Base-by-base conservation (phyloP, 1,140 invertebrate species). In the Sycophaga agraensis region DNA sequence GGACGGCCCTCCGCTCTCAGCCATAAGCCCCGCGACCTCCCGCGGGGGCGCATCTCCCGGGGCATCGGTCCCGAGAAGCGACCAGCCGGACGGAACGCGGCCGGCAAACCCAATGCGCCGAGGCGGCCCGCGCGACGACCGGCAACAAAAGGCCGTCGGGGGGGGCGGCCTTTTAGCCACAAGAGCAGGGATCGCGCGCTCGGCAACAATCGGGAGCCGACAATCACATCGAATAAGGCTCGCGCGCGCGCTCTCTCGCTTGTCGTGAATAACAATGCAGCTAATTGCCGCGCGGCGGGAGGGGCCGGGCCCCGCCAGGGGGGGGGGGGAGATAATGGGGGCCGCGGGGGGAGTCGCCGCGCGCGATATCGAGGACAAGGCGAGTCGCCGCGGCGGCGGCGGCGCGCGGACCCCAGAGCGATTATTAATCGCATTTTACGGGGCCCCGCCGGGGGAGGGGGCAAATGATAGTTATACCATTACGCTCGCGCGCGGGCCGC, bases 351-450 rank as follows among this genome's bases (percentile, higher is more conserved):
- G 21, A 39, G 19, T 12, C 42, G 48, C 56, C 35, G 21, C 19
- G 45, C 6, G 22, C 35, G 48, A 53, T 51, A 51, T 60, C 49
- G 58, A 53, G 58, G 58, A 46, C 58, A 60, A 60, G 58, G 58
- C 49, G 17, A 59, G 35, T 42, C n/a, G n/a, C n/a, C n/a, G n/a
- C n/a, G n/a, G n/a, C n/a, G n/a, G n/a, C n/a, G n/a, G 12, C 24
- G 49, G 11, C 9, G 21, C 5, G n/a, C 34, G 21, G n/a, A 4
- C 19, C 43, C 43, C 28, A 1, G n/a, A 46, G 14, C 39, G 58
- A 54, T 53, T 60, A 60, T 53, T 60, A 60, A 60, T 60, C 49
- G 58, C 48, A 31, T 43, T 51, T 59, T 59, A 45, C 24, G 48
- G 57, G 26, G 35, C 14, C 6, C 37, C 12, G 21, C 5, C 19